Percentiles rank a stretch among this genome's conserved stretches.
Conservation (phyloP, 2,888 invertebrate genomes). For the Autographa gamma region DNA sequence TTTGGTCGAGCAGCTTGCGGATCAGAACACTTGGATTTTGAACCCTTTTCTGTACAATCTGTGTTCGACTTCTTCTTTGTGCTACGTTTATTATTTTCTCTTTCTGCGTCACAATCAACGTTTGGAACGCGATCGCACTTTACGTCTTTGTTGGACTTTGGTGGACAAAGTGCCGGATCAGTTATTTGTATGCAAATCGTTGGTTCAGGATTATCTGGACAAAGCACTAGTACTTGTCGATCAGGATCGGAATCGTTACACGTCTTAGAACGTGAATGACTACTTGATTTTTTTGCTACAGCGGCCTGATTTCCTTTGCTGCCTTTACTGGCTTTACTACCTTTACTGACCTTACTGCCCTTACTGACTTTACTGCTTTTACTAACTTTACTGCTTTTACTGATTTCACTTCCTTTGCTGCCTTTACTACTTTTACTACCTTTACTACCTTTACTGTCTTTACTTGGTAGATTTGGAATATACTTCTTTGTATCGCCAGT, state of each 20-base stretch:
- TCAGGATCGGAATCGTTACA: not conserved
- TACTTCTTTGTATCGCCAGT: not conserved
- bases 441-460: not conserved
- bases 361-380: not conserved
- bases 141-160: not conserved
- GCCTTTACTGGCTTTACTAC: not conserved
- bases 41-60: not conserved
- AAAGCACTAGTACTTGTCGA: slow-evolving; percentile 5
- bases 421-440: not conserved
- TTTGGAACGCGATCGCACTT: not conserved
- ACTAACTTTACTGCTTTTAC: not conserved
- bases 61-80: not conserved
- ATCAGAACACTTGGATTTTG: not conserved
- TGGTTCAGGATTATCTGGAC: slow-evolving; percentile 4
- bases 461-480: not conserved
- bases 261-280: not conserved
- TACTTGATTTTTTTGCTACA: not conserved
- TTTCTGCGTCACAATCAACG: not conserved
- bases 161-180: slow-evolving; percentile 12
- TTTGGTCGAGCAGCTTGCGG: not conserved
- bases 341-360: too few species aligned
- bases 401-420: not conserved
- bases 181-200: slow-evolving; percentile 19
- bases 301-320: not conserved
- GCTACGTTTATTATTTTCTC: not conserved